Evolutionary conservation across 92 coral and sea anemone species (phyloP).

Genomic region (Parazoanthus atlanticus): DNA sequence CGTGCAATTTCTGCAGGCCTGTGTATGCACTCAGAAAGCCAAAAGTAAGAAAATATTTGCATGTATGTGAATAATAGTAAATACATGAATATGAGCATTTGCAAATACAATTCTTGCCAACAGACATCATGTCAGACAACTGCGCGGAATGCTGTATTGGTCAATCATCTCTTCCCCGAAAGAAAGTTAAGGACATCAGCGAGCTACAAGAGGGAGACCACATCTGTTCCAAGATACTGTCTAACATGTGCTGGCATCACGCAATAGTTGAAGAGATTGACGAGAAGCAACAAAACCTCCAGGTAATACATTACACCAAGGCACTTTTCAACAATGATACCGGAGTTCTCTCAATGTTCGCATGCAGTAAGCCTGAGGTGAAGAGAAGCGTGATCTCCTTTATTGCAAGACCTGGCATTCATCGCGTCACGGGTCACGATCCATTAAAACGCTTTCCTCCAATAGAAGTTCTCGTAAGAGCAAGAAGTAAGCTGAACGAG

Average conservation of each 20-base stretch:
- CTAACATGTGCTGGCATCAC: conserved; percentile 20
- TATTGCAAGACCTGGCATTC: neutral
- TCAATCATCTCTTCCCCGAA: neutral
- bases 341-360: neutral
- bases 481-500: conserved; percentile 23
- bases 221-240: neutral
- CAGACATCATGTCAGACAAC: neutral
- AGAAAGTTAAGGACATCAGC: neutral
- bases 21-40: too few relatives aligned
- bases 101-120: too few relatives aligned
- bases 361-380: neutral
- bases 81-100: too few relatives aligned
- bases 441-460: neutral
- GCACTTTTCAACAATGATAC: neutral
- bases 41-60: too few relatives aligned
- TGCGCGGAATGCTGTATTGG: neutral
- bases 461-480: conserved; percentile 7
- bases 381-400: neutral
- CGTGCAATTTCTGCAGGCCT: too few relatives aligned
- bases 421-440: neutral
- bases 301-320: conserved; percentile 9
- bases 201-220: conserved; percentile 1
- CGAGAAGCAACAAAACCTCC: neutral
- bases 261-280: conserved; percentile 12
- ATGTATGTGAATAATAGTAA: too few relatives aligned